Evolutionary conservation across 2,113 vertebrate species (phyloP), one percentile per base, ranked within the genome.

Genomic region (Crotalus horridus): DNA sequence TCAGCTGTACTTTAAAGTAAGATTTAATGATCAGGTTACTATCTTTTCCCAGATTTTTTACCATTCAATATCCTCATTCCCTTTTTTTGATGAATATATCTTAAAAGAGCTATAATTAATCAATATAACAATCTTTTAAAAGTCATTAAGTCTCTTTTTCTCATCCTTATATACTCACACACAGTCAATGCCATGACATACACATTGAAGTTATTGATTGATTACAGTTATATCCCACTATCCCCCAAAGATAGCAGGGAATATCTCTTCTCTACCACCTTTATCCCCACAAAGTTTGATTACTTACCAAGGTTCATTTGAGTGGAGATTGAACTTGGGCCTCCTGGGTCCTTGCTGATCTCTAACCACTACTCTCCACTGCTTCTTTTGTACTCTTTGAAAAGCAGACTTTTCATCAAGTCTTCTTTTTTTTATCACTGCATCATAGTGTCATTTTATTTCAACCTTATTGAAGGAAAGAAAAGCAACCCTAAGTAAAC

Each of bases 401-500:
- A 64, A 94, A 74, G 7, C 53, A 74, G 85, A 33, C 3, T 93
- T 96, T 96, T 92, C 53, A 91, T 89, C 59, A 69, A 21, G 55
- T 92, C 53, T 89, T 93, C 94, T 90, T 33, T 92, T 93, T 86
- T 89, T 93, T 46, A 33, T 43, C 24, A 92, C 93, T 81, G 54
- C 85, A 92, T 93, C 88, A 54, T 58, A 33, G 1, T 94, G 89
- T 95, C 87, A 90, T 94, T 97, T 96, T 94, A 74, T 95, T 95
- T 96, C 90, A 95, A 20, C 51, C 17, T 92, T 95, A 88, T 51
- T 91, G 86, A 95, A 55, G 94, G 89, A 95, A 88, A 58, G 54
- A 95, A 81, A 94, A 59, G 39, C 94, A 96, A 95, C 94, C 23
- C 64, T 69, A 88, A 93, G 33, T 74, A 51, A 97, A 93, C 69